Evolutionary conservation across 2,797 vertebrate species (phyloP).

Genomic region (Anguilla megastoma): DNA sequence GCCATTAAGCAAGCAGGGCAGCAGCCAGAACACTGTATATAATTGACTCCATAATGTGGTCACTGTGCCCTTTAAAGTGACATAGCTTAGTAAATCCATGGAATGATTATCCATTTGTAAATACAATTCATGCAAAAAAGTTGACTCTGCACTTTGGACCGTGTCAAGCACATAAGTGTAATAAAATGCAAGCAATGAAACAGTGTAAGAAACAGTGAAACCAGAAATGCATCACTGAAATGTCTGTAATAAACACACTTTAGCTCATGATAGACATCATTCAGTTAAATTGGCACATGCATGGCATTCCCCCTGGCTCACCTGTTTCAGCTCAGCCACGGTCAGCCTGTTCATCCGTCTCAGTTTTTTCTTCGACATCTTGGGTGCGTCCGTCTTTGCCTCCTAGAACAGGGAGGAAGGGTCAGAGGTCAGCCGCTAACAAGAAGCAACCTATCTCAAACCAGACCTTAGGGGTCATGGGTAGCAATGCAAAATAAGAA

Average conservation of each 20-base stretch:
- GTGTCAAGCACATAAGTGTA: neutral
- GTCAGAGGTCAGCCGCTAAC: neutral
- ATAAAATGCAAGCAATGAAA: neutral
- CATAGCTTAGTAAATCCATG: neutral
- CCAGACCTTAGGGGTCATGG: neutral
- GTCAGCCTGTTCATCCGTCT: constrained; percentile 91
- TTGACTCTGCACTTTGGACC: neutral
- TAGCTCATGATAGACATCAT: too few species aligned
- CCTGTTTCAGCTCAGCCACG: constrained; percentile 96
- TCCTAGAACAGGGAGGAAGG: constrained; percentile 68
- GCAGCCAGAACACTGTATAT: neutral
- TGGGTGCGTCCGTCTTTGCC: constrained; percentile 78
- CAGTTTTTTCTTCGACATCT: constrained; percentile 95
- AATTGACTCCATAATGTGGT: neutral
- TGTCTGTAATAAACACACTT: neutral
- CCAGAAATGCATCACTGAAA: neutral
- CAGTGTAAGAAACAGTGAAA: neutral
- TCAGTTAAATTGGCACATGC: too few species aligned
- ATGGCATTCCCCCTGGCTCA: constrained; percentile 48
- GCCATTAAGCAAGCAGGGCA: too few species aligned
- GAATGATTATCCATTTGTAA: neutral
- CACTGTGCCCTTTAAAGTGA: neutral
- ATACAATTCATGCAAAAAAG: neutral
- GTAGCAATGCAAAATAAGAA: neutral
- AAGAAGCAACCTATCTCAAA: neutral